phyloP scores from a whole-genome alignment of 2,797 vertebrate species.

The Pangasius macronema region DNA sequence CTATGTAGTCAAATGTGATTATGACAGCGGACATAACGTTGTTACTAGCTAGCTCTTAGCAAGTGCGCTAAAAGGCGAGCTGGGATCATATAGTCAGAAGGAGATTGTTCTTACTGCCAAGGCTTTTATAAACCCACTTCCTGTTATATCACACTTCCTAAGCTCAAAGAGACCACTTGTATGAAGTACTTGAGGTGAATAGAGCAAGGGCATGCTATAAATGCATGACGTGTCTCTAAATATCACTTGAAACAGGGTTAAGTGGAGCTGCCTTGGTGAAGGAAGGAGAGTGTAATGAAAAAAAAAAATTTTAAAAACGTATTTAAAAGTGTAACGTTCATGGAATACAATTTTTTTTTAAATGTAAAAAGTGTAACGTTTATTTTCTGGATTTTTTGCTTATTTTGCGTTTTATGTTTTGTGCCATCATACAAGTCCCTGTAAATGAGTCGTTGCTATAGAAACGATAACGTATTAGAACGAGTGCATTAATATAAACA shows the following conservation, averaged over 20 bases:
- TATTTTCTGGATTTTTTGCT: neutral
- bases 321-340: no score
- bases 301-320: no score
- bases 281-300: neutral
- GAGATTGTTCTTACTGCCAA: neutral
- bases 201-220: neutral
- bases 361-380: neutral
- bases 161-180: neutral
- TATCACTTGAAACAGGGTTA: neutral
- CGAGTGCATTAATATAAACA: neutral
- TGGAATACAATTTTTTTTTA: neutral
- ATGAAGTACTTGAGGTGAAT: neutral
- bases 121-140: neutral
- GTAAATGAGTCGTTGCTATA: neutral
- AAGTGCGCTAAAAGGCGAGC: neutral
- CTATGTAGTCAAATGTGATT: neutral
- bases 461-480: neutral
- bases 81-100: neutral
- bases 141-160: neutral
- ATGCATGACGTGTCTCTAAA: neutral
- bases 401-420: neutral
- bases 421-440: neutral
- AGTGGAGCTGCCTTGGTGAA: no score
- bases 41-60: constrained; percentile 11
- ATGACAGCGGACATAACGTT: neutral